These are phyloP conservation scores for Calosoma granatense DNA, from an alignment of 1,140 invertebrate species.

Conservation along the genomic window DNA sequence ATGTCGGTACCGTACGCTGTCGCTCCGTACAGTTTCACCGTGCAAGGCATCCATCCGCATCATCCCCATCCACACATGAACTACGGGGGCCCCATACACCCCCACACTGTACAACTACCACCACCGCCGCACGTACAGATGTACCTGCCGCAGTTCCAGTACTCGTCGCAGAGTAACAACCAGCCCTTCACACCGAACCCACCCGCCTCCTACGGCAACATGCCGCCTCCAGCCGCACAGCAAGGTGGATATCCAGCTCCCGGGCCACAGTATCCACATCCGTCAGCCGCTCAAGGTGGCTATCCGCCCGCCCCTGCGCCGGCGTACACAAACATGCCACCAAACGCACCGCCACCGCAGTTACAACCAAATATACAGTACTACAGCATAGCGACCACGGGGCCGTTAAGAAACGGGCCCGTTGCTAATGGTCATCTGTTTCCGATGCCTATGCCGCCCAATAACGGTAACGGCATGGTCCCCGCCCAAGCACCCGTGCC, in stretches of 20 bases:
- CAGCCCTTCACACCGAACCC: slow-evolving; percentile 32
- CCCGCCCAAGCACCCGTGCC: slow-evolving; percentile 15
- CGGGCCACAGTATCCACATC: slow-evolving; percentile 4
- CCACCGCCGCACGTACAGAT: slow-evolving; percentile 45
- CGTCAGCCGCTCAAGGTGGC: slow-evolving; percentile 10
- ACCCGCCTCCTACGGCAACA: slow-evolving; percentile 13
- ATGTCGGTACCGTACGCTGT: slow-evolving; percentile 49
- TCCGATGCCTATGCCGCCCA: slow-evolving; percentile 18
- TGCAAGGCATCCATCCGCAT: slow-evolving; percentile 33
- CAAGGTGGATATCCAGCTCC: not conserved
- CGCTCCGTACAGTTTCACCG: slow-evolving; percentile 42
- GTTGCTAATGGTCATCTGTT: slow-evolving; percentile 27
- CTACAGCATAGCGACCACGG: slow-evolving; percentile 28
- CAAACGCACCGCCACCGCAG: slow-evolving; percentile 18
- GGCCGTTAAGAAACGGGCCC: slow-evolving; percentile 19
- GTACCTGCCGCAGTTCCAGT: slow-evolving; percentile 36
- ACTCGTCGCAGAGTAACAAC: slow-evolving; percentile 29
- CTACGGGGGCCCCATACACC: slow-evolving; percentile 42
- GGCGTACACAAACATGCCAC: slow-evolving; percentile 12
- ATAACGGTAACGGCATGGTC: slow-evolving; percentile 6
- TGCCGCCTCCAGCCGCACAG: slow-evolving; percentile 18
- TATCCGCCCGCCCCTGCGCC: slow-evolving; percentile 4
- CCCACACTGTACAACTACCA: slow-evolving; percentile 45
- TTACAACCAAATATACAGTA: slow-evolving; percentile 28
- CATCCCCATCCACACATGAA: slow-evolving; percentile 36